These are phyloP conservation scores for Drosophila nasuta DNA, from an alignment of 1,140 invertebrate genomes.

Conservation along the genomic window DNA sequence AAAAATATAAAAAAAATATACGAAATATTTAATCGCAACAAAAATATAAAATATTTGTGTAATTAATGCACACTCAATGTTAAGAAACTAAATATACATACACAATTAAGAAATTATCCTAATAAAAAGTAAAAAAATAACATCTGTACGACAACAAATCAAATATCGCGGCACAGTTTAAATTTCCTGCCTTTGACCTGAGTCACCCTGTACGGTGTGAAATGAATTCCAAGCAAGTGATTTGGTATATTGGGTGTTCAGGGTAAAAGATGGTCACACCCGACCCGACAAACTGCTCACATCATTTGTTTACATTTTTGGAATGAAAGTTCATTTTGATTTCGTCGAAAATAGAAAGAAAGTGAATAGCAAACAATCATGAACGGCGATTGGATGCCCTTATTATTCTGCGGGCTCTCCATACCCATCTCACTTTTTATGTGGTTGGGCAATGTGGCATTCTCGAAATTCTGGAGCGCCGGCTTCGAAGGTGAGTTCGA, in stretches of 20 bases:
- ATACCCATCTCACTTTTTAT: conserved; percentile 90
- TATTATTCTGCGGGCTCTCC: conserved; percentile 88
- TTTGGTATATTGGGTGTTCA: neutral
- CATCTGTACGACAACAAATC: neutral
- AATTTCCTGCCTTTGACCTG: neutral
- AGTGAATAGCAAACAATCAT: conserved; percentile 15
- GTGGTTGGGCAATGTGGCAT: conserved; percentile 89
- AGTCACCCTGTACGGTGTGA: conserved; percentile 8
- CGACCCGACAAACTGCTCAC: neutral
- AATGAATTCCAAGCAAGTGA: conserved; percentile 2
- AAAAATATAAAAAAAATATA: too few species aligned
- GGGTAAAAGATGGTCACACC: conserved; percentile 7
- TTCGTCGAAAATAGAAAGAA: neutral
- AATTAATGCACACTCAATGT: too few species aligned
- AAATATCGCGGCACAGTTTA: neutral
- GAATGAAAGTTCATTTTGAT: conserved; percentile 15
- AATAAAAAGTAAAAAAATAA: neutral
- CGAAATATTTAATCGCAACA: too few species aligned
- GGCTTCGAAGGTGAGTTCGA: conserved; percentile 86
- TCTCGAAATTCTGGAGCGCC: conserved; percentile 86
- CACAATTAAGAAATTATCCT: too few species aligned
- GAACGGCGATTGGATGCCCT: conserved; percentile 85
- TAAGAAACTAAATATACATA: too few species aligned
- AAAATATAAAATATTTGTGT: too few species aligned
- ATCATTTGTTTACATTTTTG: conserved; percentile 42